Evolutionary conservation across 2,113 vertebrate genomes (phyloP).

Genomic region (Dendrocopos noguchii): DNA sequence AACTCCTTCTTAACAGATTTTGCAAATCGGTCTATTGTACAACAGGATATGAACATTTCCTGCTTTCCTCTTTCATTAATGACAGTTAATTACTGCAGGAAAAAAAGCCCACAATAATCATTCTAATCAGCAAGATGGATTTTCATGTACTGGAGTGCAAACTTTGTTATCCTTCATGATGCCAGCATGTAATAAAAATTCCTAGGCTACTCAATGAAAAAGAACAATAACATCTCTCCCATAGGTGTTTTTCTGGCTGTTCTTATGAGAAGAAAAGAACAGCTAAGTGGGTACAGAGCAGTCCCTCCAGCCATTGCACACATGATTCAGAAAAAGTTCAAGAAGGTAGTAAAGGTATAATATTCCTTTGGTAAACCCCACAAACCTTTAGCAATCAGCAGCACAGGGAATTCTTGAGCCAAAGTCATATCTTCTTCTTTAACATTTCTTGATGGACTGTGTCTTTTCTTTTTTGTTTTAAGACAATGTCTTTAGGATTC

Average conservation of each 20-base stretch:
- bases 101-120: not conserved
- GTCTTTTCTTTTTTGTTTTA: not conserved
- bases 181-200: not conserved
- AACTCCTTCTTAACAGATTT: not conserved
- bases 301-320: not conserved
- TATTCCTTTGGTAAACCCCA: not conserved
- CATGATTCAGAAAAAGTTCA: not conserved
- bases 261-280: not conserved
- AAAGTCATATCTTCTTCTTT: not conserved
- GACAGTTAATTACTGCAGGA: not conserved
- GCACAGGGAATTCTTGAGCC: not conserved
- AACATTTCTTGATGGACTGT: not conserved
- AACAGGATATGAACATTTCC: conserved; percentile 22
- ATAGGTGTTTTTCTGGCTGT: not conserved
- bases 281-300: not conserved
- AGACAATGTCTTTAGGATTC: not conserved
- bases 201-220: not conserved
- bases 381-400: not conserved
- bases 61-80: conserved; percentile 21
- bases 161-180: not conserved
- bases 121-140: not conserved
- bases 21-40: not conserved
- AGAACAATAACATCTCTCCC: not conserved
- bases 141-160: not conserved
- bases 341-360: not conserved